A percentile compares a stretch with the other conserved stretches of the same genome.
phyloP scores from a whole-genome alignment of 2,113 vertebrate species.

The Harpagus bidentatus region DNA sequence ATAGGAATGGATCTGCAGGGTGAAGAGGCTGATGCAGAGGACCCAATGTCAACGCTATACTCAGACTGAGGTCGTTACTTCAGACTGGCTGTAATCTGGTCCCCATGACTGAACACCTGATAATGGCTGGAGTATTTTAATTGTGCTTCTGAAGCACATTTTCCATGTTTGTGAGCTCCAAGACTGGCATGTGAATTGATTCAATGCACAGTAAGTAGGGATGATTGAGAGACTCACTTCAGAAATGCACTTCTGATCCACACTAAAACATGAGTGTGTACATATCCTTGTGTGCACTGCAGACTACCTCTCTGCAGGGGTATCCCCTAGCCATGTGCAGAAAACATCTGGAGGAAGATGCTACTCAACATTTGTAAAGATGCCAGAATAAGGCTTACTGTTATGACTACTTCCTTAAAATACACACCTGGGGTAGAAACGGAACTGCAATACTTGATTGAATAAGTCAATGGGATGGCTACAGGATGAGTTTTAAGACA shows the following conservation, averaged over 20 bases:
- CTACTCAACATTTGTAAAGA: background rate
- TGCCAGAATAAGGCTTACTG: background rate
- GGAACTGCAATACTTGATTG: background rate
- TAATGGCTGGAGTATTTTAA: background rate
- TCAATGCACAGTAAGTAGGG: background rate
- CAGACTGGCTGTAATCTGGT: background rate
- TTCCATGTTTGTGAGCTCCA: background rate
- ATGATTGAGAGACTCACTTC: background rate
- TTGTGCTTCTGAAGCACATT: background rate
- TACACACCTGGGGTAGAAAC: background rate
- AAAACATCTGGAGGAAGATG: background rate
- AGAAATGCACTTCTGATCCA: background rate
- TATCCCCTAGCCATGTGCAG: background rate
- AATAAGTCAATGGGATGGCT: background rate
- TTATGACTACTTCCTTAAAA: background rate
- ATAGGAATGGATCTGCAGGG: background rate
- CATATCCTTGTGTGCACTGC: background rate
- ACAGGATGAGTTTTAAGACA: background rate
- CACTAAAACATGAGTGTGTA: background rate
- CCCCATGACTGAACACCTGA: rapidly evolving
- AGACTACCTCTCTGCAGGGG: background rate
- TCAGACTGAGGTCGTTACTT: background rate
- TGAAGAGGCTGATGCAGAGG: background rate
- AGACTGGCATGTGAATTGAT: background rate
- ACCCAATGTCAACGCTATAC: rapidly evolving